Base-by-base conservation (phyloP, 2,113 vertebrate genomes). In the Peromyscus polionotus region DNA sequence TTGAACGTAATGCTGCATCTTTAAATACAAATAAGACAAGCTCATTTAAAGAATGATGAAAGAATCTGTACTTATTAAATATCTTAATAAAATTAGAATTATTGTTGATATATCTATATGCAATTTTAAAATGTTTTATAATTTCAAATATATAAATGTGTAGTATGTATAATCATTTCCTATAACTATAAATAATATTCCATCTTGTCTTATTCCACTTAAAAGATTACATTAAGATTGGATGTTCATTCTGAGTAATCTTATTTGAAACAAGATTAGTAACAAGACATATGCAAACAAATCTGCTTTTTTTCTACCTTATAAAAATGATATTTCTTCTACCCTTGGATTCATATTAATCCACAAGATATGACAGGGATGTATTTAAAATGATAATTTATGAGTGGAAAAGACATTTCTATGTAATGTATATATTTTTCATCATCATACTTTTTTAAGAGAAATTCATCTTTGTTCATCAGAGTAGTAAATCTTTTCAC, bases 321-420 rank as follows among this genome's bases (percentile, higher is more conserved):
- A 68, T 73, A 89, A 88, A 94, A 86, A 65, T 81, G 0, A n/a
- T 61, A 83, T 19, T 77, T 76, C 36, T 57, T 72, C 61, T 13
- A 61, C n/a, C n/a, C 72, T 1, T 76, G 1, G 45, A 89, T 73
- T 93, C 31, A 76, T 92, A 79, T 76, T 45, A 2, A 0, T 86
- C 86, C 42, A 91, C 1, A 67, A 12, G 13, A 10, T 7, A 67
- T 73, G 59, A 36, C 77, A 83, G 11, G 54, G 2, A 6, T 88
- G 79, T 54, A 92, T 68, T 72, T 72, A 83, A 90, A 87, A 88
- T 59, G 59, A 75, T 80, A 76, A 24, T 42, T 93, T 87, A 54
- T 84, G 45, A 80, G 75, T 31, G 84, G 19, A 86, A 96, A 75
- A 72, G 10, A n/a, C 31, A 94, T 2, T 14, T 89, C 75, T 85